phyloP scores from a whole-genome alignment of 2,888 invertebrate genomes.

The Lochmaea crataegi region DNA sequence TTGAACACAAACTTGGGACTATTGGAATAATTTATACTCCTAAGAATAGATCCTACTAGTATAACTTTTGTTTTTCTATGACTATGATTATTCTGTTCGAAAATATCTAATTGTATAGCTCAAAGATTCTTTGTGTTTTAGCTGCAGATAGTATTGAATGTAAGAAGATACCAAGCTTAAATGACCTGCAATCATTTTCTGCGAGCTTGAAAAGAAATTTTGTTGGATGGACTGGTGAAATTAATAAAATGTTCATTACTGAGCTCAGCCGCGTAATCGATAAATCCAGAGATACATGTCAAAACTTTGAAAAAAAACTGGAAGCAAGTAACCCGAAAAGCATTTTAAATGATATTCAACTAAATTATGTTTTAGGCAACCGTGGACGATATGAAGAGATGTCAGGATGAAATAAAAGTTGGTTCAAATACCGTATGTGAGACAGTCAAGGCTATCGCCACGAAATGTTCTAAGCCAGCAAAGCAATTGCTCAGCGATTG shows the following conservation, averaged over 20 bases:
- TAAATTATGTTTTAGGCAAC: constrained; percentile 27
- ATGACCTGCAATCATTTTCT: too few species aligned
- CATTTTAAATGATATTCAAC: neutral
- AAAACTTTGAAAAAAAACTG: constrained; percentile 1
- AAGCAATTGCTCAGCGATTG: constrained; percentile 36
- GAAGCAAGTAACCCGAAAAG: neutral
- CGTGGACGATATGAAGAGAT: constrained; percentile 22
- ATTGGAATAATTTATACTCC: too few species aligned
- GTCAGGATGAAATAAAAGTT: constrained; percentile 37
- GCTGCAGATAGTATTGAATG: too few species aligned
- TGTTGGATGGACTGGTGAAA: too few species aligned
- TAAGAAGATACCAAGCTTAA: too few species aligned
- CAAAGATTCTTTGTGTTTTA: too few species aligned
- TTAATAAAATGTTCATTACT: neutral
- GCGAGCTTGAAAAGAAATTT: too few species aligned
- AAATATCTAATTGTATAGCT: too few species aligned
- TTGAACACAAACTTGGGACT: too few species aligned
- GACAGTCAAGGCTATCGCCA: constrained; percentile 33
- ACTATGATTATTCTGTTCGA: too few species aligned
- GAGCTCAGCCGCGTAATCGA: neutral
- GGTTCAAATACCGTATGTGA: constrained; percentile 41
- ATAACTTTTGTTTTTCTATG: too few species aligned
- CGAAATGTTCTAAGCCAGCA: constrained; percentile 38
- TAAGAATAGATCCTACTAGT: too few species aligned
- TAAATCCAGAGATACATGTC: neutral